These are phyloP conservation scores for Charanyca ferruginea DNA, from an alignment of 2,888 invertebrate genomes.

Conservation along the genomic window DNA sequence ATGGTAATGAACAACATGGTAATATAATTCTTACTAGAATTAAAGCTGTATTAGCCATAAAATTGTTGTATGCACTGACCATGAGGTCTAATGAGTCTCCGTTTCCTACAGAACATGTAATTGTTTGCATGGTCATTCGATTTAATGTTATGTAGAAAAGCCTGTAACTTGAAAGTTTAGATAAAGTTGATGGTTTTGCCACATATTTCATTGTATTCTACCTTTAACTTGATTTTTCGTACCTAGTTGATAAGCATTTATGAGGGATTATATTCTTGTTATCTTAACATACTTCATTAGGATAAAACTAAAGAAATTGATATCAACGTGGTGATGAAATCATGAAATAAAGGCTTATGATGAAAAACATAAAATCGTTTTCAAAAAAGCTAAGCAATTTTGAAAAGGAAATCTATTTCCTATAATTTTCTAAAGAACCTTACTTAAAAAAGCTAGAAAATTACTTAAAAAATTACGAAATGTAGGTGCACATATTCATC, in stretches of 20 bases:
- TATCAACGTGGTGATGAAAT: no score
- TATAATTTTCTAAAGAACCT: no score
- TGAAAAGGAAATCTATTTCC: no score
- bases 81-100: background rate
- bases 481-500: no score
- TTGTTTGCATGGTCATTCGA: background rate
- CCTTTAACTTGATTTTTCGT: background rate
- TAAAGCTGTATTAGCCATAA: constrained; percentile 25
- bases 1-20: constrained; percentile 15
- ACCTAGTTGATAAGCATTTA: background rate
- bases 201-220: background rate
- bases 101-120: constrained; percentile 5
- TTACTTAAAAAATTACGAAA: background rate
- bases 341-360: no score
- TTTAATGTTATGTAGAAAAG: background rate
- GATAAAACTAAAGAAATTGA: no score
- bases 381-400: no score
- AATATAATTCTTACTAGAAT: constrained; percentile 11
- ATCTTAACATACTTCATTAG: no score
- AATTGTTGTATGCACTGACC: constrained; percentile 18
- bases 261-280: background rate
- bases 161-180: background rate
- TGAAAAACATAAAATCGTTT: no score
- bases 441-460: no score
- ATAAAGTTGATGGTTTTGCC: background rate